Evolutionary conservation across 2,113 vertebrate species (phyloP).

Genomic region (Octodon degus): DNA sequence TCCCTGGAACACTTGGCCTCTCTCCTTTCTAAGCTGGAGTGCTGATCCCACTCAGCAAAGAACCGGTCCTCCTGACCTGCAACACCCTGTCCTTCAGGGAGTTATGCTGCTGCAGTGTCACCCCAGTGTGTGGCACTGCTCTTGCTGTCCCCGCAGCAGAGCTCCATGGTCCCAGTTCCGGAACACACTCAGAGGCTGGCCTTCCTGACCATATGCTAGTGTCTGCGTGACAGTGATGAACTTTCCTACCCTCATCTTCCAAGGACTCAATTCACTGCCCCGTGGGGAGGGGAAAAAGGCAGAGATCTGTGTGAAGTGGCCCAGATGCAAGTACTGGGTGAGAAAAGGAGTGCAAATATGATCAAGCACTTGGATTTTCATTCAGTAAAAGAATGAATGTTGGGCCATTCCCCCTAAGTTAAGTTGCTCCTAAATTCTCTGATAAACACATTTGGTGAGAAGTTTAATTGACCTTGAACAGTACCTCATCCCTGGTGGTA

Average conservation of each 20-base stretch:
- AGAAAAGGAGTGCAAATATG: slow-evolving; percentile 1
- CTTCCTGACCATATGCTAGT: background rate
- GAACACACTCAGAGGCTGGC: background rate
- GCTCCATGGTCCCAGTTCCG: background rate
- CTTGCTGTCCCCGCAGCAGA: background rate
- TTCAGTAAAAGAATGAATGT: background rate
- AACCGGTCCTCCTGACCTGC: background rate
- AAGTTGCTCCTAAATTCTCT: background rate
- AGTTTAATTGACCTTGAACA: background rate
- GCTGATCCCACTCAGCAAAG: background rate
- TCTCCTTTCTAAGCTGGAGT: background rate
- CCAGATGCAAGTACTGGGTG: background rate
- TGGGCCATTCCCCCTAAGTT: background rate
- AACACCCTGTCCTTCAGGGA: background rate
- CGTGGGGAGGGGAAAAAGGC: background rate
- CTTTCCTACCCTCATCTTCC: background rate
- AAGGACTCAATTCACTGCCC: background rate
- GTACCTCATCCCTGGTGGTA: background rate
- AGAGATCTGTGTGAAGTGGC: background rate
- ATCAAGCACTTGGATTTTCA: background rate
- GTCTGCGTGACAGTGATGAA: background rate
- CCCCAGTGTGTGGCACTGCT: background rate
- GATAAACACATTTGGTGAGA: background rate
- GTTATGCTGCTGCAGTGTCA: background rate
- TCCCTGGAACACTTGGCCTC: background rate